Evolutionary conservation across 2,797 vertebrate species (phyloP), one percentile per base, ranked within the genome.

Genomic region (Malurus splendens): DNA sequence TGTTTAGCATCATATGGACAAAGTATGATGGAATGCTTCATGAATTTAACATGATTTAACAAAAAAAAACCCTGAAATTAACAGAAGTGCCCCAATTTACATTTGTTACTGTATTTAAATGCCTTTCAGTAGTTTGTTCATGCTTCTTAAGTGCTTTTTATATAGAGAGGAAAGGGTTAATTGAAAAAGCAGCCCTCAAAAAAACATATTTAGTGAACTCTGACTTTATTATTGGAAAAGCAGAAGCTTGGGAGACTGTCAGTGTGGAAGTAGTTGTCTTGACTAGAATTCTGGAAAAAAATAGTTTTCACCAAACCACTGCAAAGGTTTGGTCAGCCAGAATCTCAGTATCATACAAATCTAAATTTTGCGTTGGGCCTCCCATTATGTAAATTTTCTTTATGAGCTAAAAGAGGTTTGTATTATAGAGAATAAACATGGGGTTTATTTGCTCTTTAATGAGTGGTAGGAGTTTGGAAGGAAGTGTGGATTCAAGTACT

Each of bases 391-490:
- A 93, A 94, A 89, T 93, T 85, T 4, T 4, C 2, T 65, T 84
- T 52, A 18, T 54, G 22, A 87, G 50, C 90, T 89, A 75, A 61
- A 89, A 77, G 86, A 76, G 52, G 62, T 94, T 95, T 94, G 32
- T 94, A 88, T 95, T 93, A 77, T 72, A 87, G 82, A 73, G 56
- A 95, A 93, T 94, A 90, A 94, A 88, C 89, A 66, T 87, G 61
- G 16, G 75, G 93, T 94, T 81, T 90, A 73, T 95, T 96, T 96
- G 77, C 48, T 92, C 73, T 94, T 82, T 79, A 78, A 2, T 86
- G 88, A 83, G 51, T 25, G 39, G 48, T 90, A 86, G 78, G 92
- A 91, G 70, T 93, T 90, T 85, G 64, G 84, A 90, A 87, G 65
- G 89, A 95, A 93, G 42, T 76, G 44, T 16, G 22, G 48, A 90